phyloP scores from a whole-genome alignment of 2,888 invertebrate species.

The Chalcosyrphus nemorum region DNA sequence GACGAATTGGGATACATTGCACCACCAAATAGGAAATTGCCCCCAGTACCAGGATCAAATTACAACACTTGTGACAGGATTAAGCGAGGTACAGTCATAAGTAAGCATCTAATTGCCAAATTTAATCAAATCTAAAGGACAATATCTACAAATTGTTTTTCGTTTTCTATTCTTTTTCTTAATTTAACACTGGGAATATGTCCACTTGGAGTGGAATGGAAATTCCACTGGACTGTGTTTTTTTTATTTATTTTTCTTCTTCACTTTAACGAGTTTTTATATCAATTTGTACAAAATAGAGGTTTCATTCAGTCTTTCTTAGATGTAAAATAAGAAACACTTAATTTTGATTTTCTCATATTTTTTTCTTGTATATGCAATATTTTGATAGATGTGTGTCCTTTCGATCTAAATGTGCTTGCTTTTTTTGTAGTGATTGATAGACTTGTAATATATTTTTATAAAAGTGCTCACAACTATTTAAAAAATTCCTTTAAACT shows the following conservation, averaged over 20 bases:
- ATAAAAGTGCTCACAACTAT: conserved; percentile 29
- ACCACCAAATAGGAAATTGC: conserved; percentile 94
- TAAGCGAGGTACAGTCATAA: conserved; percentile 95
- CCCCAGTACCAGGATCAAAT: conserved; percentile 95
- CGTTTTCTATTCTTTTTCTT: conserved; percentile 14
- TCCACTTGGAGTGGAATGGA: conserved; percentile 56
- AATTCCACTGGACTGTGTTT: conserved; percentile 29
- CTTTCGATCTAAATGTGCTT: conserved; percentile 66
- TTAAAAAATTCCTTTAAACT: too few species aligned
- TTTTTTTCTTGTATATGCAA: background rate
- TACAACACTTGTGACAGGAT: conserved; percentile 97
- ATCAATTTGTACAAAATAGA: conserved; percentile 27
- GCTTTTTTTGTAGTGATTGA: conserved; percentile 41
- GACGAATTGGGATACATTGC: conserved; percentile 97
- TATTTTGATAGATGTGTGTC: conserved; percentile 64
- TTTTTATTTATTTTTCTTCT: background rate
- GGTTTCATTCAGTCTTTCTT: conserved; percentile 19
- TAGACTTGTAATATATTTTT: background rate
- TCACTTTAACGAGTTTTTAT: conserved; percentile 16
- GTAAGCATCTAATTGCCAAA: conserved; percentile 86
- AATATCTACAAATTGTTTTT: conserved; percentile 64
- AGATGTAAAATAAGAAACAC: conserved; percentile 29
- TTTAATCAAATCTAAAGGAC: conserved; percentile 71
- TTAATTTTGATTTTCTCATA: background rate
- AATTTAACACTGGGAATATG: conserved; percentile 56